Base-by-base conservation (phyloP, 2,888 invertebrate genomes). In the Dichetophora obliterata region DNA sequence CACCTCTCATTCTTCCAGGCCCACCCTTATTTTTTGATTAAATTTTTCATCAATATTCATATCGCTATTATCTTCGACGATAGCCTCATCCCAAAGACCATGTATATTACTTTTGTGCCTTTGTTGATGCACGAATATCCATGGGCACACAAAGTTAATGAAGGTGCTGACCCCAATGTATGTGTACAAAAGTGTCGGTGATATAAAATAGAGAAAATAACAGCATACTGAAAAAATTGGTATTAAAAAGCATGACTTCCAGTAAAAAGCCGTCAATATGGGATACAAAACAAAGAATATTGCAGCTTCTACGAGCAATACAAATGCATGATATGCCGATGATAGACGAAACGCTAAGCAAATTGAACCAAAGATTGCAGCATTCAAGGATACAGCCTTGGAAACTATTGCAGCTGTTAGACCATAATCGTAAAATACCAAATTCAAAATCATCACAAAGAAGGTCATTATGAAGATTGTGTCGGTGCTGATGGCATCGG, bases 61-160 rank as follows among this genome's bases (percentile, higher is more conserved):
- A 52, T 86, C 85, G 27, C 82, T 85, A 79, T 86, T 83, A 89
- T 93, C 92, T 84, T 92, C 92, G 80, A 94, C 93, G 82, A 95
- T 90, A 14, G 98, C 98, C 87, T 99, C 98, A 88, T 98, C 98
- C 98, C 98, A 99, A 0, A 98, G 98, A 0, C 98, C 98, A 89
- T 98, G 95, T 80, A 98, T 98, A 88, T 98, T 98, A 84, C 95
- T 94, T 86, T 96, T 97, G 86, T 94, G 93, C 52, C 91, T 92
- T 85, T 96, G 95, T 91, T 94, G 94, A 73, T 89, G 90, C 0
- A 95, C 92, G 90, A 95, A 97, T 86, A 93, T 91, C 3, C 92
- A 86, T 0, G 96, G 96, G 85, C 95, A 96, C 70, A 94, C 89
- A 11, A 94, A 85, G 85, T 93, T 94, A 52, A 96, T 90, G 84